Conservation (phyloP, 2,113 vertebrate species). For the Rhagologus leucostigma region DNA sequence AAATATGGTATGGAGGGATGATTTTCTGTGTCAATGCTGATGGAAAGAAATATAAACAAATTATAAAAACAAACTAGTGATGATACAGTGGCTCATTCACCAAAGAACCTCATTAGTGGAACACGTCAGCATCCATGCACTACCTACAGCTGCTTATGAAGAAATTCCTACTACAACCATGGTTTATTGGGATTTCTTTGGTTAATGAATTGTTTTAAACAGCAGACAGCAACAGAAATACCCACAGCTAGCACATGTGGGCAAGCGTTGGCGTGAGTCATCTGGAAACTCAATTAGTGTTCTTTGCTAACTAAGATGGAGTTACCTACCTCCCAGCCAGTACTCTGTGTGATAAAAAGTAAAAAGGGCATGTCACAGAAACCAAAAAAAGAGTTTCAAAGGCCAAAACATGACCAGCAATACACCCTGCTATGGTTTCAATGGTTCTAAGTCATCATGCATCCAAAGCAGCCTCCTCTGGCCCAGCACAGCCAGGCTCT, state of each 20-base stretch:
- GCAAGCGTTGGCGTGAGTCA: conserved; percentile 85
- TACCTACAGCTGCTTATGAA: conserved; percentile 77
- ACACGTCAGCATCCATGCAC: conserved; percentile 90
- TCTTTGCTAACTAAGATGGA: conserved; percentile 81
- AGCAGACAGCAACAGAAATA: conserved; percentile 88
- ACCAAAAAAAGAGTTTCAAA: conserved; percentile 64
- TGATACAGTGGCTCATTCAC: conserved; percentile 87
- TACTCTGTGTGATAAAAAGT: conserved; percentile 98
- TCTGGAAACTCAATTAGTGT: conserved; percentile 79
- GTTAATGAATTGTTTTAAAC: conserved; percentile 90
- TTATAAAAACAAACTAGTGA: conserved; percentile 73
- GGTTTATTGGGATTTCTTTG: conserved; percentile 76
- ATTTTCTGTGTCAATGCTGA: conserved; percentile 74
- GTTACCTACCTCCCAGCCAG: conserved; percentile 99
- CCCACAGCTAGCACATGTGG: conserved; percentile 90
- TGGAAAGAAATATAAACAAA: conserved; percentile 74
- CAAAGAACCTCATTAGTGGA: conserved; percentile 88
- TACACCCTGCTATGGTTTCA: not conserved
- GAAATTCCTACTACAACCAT: conserved; percentile 68
- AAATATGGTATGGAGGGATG: conserved; percentile 74
- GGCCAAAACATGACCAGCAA: conserved; percentile 65
- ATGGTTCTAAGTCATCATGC: not conserved
- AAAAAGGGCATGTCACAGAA: conserved; percentile 80
- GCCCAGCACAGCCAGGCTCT: not conserved
- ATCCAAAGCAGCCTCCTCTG: not conserved